phyloP scores from a whole-genome alignment of 2,888 invertebrate species.

The Scaptodrosophila latifasciaeformis region DNA sequence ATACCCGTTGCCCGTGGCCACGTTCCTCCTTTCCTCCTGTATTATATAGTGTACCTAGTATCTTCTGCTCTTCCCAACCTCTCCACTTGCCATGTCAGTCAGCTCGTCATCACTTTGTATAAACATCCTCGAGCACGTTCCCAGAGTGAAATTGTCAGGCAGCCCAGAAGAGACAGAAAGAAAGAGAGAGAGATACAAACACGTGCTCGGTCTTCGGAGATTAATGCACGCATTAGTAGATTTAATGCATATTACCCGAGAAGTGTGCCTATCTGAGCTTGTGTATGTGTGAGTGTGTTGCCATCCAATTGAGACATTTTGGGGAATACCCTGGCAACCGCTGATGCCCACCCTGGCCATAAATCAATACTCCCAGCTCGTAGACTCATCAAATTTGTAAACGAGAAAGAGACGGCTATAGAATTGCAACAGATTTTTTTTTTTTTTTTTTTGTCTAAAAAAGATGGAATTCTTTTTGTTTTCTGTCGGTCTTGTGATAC shows the following conservation, averaged over 20 bases:
- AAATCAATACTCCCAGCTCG: too few relatives aligned
- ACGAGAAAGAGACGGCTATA: too few relatives aligned
- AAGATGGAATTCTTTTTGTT: too few relatives aligned
- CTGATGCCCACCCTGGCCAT: background rate
- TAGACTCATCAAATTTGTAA: too few relatives aligned
- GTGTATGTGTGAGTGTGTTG: conserved; percentile 23
- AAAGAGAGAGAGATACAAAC: conserved; percentile 49
- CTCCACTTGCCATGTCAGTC: conserved; percentile 14
- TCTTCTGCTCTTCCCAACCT: conserved; percentile 29
- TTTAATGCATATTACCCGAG: background rate
- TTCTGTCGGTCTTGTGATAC: too few relatives aligned
- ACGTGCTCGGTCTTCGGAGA: conserved; percentile 71
- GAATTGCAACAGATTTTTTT: too few relatives aligned
- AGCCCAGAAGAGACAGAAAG: too few relatives aligned
- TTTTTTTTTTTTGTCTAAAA: too few relatives aligned
- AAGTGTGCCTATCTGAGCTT: conserved; percentile 10
- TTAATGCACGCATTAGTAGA: conserved; percentile 75
- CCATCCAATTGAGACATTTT: conserved; percentile 66
- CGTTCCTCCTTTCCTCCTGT: background rate
- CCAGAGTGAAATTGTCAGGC: background rate
- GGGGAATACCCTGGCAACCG: conserved; percentile 57
- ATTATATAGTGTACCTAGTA: background rate
- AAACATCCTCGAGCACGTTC: conserved; percentile 72
- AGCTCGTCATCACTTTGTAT: conserved; percentile 59
- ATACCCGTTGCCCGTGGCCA: conserved; percentile 12